Conservation (phyloP, 2,113 vertebrate species). For the Spea bombifrons region DNA sequence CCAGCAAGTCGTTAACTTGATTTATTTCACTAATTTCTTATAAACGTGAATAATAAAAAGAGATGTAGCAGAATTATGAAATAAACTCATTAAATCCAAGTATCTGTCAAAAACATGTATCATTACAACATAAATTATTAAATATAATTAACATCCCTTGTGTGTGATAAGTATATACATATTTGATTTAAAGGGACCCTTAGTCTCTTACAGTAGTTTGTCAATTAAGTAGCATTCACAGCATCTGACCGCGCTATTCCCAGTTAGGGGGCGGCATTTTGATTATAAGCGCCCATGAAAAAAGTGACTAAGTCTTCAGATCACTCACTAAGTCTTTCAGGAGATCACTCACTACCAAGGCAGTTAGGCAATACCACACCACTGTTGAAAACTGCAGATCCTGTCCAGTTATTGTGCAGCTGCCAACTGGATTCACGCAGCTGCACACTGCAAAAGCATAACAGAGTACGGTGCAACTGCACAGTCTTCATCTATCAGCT, state of each 20-base stretch:
- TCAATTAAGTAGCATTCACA: not conserved
- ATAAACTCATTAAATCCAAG: not conserved
- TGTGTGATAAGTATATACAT: not conserved
- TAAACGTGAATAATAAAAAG: not conserved
- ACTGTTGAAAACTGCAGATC: too few relatives aligned
- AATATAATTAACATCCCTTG: conserved; percentile 3
- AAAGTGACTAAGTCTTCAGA: too few relatives aligned
- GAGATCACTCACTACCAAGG: too few relatives aligned
- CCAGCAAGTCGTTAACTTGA: not conserved
- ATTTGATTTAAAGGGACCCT: not conserved
- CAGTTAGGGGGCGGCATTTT: too few relatives aligned
- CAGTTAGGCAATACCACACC: too few relatives aligned
- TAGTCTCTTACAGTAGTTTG: not conserved
- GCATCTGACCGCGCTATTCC: not conserved
- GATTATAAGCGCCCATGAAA: too few relatives aligned
- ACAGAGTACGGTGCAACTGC: too few relatives aligned
- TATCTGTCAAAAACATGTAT: not conserved
- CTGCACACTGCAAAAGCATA: too few relatives aligned
- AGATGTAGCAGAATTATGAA: not conserved
- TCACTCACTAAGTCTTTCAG: too few relatives aligned
- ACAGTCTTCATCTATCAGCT: too few relatives aligned
- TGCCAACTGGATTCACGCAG: too few relatives aligned
- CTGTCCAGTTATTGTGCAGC: too few relatives aligned
- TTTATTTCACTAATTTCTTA: not conserved
- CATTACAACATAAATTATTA: not conserved